phyloP scores from a whole-genome alignment of 2,797 vertebrate genomes.

The Muscicapa striata region DNA sequence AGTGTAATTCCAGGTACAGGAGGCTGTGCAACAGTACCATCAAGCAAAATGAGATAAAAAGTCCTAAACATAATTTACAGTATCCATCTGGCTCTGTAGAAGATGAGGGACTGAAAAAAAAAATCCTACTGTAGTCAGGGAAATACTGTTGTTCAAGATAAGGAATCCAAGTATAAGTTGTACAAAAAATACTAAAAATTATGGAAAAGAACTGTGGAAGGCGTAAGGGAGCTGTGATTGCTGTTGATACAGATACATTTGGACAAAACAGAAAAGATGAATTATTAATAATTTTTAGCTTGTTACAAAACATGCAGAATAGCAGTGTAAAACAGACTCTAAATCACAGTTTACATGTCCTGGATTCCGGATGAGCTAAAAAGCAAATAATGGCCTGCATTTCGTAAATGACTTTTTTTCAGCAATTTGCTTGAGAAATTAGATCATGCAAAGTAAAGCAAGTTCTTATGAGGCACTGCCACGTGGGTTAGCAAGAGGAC shows the following conservation, averaged over 20 bases:
- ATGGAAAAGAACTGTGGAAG: not conserved
- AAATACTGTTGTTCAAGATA: not conserved
- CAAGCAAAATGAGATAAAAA: slow-evolving; percentile 8
- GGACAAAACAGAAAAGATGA: slow-evolving; percentile 23
- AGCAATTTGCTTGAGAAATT: slow-evolving; percentile 60
- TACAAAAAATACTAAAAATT: not conserved
- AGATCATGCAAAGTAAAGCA: slow-evolving; percentile 11
- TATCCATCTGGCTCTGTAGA: not conserved
- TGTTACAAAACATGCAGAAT: slow-evolving; percentile 30
- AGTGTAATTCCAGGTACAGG: not conserved
- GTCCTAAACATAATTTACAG: not conserved
- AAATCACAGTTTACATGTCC: slow-evolving; percentile 12
- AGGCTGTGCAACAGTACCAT: not conserved
- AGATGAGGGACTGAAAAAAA: not conserved
- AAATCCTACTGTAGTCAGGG: not conserved
- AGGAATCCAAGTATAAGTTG: not conserved
- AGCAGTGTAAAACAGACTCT: slow-evolving; percentile 5
- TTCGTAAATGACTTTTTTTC: slow-evolving; percentile 38
- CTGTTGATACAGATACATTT: slow-evolving; percentile 22
- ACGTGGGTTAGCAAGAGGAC: not conserved
- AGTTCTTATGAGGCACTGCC: slow-evolving; percentile 1
- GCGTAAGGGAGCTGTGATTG: not conserved
- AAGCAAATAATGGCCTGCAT: slow-evolving; percentile 33
- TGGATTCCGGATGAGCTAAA: slow-evolving; percentile 58
- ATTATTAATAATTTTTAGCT: slow-evolving; percentile 46